A percentile compares a stretch with the other conserved stretches of the same genome.
Evolutionary conservation across 2,113 vertebrate species (phyloP).

Genomic region (Heptranchias perlo): DNA sequence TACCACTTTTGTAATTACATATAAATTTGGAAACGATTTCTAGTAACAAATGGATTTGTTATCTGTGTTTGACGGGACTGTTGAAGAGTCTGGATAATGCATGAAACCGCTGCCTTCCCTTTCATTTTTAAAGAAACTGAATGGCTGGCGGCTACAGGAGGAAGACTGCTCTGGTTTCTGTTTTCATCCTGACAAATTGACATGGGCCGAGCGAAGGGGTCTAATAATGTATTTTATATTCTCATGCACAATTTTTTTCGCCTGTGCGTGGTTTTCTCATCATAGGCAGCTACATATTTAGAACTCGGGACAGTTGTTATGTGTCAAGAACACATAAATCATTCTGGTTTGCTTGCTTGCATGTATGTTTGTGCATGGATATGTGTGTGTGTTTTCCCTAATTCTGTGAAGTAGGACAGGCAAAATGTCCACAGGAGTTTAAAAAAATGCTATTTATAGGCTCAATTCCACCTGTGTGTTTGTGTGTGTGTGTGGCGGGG

Average conservation of each 20-base stretch:
- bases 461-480: neutral
- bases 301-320: neutral
- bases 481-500: neutral
- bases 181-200: constrained; percentile 6
- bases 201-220: neutral
- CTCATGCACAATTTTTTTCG: no score
- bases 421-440: neutral
- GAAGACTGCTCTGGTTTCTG: neutral
- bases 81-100: constrained; percentile 30
- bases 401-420: neutral
- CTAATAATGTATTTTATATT: constrained; percentile 4
- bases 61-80: constrained; percentile 35
- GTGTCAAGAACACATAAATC: constrained; percentile 13
- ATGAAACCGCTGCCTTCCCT: constrained; percentile 20
- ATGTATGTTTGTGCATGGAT: neutral
- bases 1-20: constrained; percentile 36
- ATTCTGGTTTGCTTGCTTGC: neutral
- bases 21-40: constrained; percentile 34
- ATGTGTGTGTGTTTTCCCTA: neutral
- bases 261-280: neutral
- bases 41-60: constrained; percentile 35
- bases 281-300: neutral
- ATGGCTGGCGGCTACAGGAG: neutral
- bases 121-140: neutral
- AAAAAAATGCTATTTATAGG: neutral